A percentile compares a stretch with the other conserved stretches of the same genome.
Evolutionary conservation across 2,888 invertebrate genomes (phyloP).

Genomic region (Anorthoa munda): DNA sequence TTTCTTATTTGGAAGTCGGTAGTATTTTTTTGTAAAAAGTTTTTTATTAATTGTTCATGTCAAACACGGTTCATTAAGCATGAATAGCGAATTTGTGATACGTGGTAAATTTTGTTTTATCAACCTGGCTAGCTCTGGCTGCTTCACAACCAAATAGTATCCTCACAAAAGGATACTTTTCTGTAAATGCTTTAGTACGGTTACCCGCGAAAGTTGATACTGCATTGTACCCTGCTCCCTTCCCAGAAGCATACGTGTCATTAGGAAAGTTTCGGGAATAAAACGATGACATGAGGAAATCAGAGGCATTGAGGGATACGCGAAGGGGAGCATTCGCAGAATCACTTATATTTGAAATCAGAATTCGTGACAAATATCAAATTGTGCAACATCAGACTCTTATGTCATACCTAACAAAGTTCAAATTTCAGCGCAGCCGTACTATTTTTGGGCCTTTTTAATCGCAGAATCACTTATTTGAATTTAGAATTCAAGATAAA

Average conservation of each 20-base stretch:
- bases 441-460: too few species aligned
- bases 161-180: neutral
- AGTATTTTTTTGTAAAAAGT: too few species aligned
- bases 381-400: too few species aligned
- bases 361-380: too few species aligned
- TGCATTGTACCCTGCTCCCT: too few species aligned
- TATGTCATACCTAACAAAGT: too few species aligned
- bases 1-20: too few species aligned
- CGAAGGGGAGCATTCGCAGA: slow-evolving; percentile 8
- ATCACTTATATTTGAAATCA: neutral
- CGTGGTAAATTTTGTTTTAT: neutral
- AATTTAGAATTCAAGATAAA: too few species aligned
- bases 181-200: neutral
- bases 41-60: neutral
- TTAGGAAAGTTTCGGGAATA: slow-evolving; percentile 1
- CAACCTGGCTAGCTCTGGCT: neutral
- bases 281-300: slow-evolving; percentile 25
- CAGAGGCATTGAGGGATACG: slow-evolving; percentile 11
- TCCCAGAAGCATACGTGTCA: slow-evolving; percentile 4
- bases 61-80: neutral
- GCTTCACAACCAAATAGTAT: neutral
- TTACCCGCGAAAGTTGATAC: too few species aligned
- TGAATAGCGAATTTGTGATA: neutral
- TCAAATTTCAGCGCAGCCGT: too few species aligned
- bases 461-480: neutral